Evolutionary conservation across 2,888 invertebrate species (phyloP), one percentile per base, ranked within the genome.

Genomic region (Tryphoninae sp.): DNA sequence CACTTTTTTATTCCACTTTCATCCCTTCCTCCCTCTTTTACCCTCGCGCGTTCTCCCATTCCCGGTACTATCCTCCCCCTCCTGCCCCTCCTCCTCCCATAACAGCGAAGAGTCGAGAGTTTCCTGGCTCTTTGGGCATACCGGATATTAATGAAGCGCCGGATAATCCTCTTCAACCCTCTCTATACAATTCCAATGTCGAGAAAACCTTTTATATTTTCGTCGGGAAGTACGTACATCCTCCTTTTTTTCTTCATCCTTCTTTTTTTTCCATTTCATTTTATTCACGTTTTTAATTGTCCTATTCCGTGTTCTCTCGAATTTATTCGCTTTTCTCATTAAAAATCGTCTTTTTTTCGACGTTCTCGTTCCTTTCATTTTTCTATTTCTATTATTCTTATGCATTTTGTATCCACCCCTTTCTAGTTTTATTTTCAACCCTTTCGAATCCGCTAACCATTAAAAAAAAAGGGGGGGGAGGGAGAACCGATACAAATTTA

Each of bases 121-220:
- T 62, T 62, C 62, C 42, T 26, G 8, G 16, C 33, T 42, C 62
- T 42, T 58, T 16, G 45, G 58, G 13, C 16, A 58, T 58, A 16
- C 55, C 69, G 58, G 55, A 69, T 69, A 69, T 69, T 69, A 58
- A 69, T 69, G 58, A 45, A 74, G 65, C 65, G 26, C 23, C 49
- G 67, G 33, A 67, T 75, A 49, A 69, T 59, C 55, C 13, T 6
- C 51, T 45, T n/a, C 55, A 9, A 19, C 9, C 55, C 9, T 19
- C 55, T 19, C 22, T 16, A n/a, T 23, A 19, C 69, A 58, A 45
- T 58, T 58, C 58, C 42, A 23, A 45, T 45, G 58, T 6, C 69
- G 69, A 58, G 11, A 69, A 69, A 59, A 2, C 42, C 22, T 58
- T 23, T 58, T 42, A 58, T 9, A 58, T 45, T 69, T 59, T n/a